These are phyloP conservation scores for Pipistrellus nathusii DNA, from an alignment of 2,797 vertebrate genomes.

Conservation along the genomic window DNA sequence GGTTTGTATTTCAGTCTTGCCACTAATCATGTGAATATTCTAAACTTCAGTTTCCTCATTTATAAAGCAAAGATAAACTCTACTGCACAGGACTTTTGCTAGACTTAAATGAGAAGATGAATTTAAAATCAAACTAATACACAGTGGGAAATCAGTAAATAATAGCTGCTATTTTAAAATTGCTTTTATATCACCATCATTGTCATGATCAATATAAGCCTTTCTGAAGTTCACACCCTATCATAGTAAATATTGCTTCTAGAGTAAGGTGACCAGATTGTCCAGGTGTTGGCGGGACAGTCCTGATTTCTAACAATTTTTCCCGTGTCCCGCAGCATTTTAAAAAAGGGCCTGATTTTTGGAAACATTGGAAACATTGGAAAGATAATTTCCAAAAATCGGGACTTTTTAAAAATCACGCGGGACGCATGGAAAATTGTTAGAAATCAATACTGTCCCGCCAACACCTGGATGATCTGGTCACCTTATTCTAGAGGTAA, in stretches of 20 bases:
- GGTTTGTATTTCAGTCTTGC: neutral
- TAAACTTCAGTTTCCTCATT: neutral
- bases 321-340: no score
- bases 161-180: neutral
- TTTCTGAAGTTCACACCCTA: neutral
- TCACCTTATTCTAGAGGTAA: neutral
- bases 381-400: no score
- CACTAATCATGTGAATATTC: neutral
- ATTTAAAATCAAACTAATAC: neutral
- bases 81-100: neutral
- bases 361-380: no score
- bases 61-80: conserved; percentile 31
- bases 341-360: no score
- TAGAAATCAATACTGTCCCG: no score
- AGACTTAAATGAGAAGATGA: conserved; percentile 5
- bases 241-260: neutral
- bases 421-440: no score
- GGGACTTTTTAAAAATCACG: no score
- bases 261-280: neutral
- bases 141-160: neutral
- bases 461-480: no score
- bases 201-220: neutral
- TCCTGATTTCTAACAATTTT: no score
- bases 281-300: no score
- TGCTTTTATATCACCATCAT: neutral